Conservation (phyloP, 2,113 vertebrate genomes). For the Crotophaga sulcirostris region DNA sequence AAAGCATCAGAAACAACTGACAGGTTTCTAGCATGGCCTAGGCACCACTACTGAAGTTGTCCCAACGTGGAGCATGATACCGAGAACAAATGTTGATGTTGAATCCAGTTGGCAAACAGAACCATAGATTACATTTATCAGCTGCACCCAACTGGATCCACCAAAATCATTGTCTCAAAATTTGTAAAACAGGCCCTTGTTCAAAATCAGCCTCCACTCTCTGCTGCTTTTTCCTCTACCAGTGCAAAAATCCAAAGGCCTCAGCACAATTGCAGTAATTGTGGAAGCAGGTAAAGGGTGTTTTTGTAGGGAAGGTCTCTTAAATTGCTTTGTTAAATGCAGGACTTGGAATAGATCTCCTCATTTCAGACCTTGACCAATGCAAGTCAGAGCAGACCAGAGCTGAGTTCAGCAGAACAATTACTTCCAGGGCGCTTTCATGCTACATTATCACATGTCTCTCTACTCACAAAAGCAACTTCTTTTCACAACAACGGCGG, state of each 20-base stretch:
- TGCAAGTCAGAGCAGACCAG: background rate
- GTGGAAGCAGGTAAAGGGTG: background rate
- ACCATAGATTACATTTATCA: rapidly evolving
- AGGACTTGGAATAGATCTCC: background rate
- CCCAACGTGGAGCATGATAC: rapidly evolving
- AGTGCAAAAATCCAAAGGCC: background rate
- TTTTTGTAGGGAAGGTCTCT: background rate
- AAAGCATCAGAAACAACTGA: background rate
- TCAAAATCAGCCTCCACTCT: background rate
- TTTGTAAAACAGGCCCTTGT: too few relatives aligned
- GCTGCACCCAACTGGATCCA: background rate
- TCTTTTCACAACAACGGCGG: background rate
- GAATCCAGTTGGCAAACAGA: background rate
- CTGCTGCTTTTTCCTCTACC: background rate
- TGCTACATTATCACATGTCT: background rate
- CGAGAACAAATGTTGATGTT: rapidly evolving
- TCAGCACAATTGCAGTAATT: background rate
- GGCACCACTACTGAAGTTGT: rapidly evolving
- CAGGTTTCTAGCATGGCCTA: background rate
- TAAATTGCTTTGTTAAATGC: background rate
- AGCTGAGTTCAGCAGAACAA: background rate
- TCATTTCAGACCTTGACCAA: background rate
- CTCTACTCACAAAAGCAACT: constrained; percentile 28
- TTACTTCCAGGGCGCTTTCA: background rate
- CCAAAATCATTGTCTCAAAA: background rate